A percentile compares a stretch with the other conserved stretches of the same genome.
phyloP scores from a whole-genome alignment of 1,140 invertebrate species.

The Bombus balteatus region DNA sequence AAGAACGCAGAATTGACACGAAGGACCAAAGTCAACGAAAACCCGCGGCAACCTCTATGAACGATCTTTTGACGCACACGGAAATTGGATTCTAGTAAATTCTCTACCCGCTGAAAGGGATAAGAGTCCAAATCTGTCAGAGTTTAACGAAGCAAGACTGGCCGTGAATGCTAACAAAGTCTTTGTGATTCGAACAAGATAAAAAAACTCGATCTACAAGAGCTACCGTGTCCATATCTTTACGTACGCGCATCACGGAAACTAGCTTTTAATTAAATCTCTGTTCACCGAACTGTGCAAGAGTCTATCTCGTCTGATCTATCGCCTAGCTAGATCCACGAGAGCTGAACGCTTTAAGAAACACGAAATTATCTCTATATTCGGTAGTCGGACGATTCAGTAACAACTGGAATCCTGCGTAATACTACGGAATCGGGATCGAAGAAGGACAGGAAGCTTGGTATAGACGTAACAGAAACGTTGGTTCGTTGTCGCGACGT shows the following conservation, averaged over 20 bases:
- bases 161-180: background rate
- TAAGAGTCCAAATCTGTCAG: background rate
- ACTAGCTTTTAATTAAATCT: too few relatives aligned
- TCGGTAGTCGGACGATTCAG: too few relatives aligned
- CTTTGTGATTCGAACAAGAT: too few relatives aligned
- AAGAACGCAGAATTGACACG: background rate
- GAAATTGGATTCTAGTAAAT: background rate
- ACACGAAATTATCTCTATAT: too few relatives aligned
- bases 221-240: too few relatives aligned
- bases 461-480: background rate
- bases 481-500: slow-evolving; percentile 1
- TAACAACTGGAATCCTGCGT: background rate
- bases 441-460: background rate
- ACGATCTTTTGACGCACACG: background rate
- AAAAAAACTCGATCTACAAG: too few relatives aligned
- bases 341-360: too few relatives aligned
- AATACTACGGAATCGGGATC: background rate
- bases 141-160: background rate
- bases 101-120: background rate
- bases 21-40: background rate
- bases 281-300: too few relatives aligned
- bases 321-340: too few relatives aligned
- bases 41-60: too few relatives aligned
- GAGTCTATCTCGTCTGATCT: too few relatives aligned
- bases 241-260: too few relatives aligned